Evolutionary conservation across 1,140 invertebrate genomes (phyloP), one percentile per base, ranked within the genome.

Genomic region (Drosophila grimshawi): DNA sequence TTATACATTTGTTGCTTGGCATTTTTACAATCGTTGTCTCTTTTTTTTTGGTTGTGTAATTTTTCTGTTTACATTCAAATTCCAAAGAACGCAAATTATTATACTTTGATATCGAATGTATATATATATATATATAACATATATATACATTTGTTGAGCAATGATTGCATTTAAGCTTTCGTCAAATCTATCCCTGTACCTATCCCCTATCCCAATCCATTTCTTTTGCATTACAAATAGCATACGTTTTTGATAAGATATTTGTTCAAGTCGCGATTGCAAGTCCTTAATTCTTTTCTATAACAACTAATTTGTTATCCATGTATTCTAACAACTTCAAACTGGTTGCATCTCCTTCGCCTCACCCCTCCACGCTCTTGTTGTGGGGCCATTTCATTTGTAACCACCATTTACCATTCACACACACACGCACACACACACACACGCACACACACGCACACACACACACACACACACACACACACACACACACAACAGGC

Each of bases 311-410:
- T 71, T 64, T 64, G 37, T 48, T 37, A 65, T 41, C 53, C 35
- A 19, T 19, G 39, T 59, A 48, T 71, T 71, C 52, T 45, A 63
- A 56, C 19, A 70, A 49, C 11, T 62, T 63, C 60, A 43, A 73
- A 73, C 70, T 65, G 64, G 41, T 68, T 68, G 51, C 70, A 73
- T 73, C 33, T 41, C 43, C 64, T 51, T 39, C 64, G 53, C 43
- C 64, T 37, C n/a, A 2, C 19, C 53, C 30, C 8, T 29, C 3
- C 27, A 46, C 41, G 51, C 32, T 4, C n/a, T 11, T 27, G 4
- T 46, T 60, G 59, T 46, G 63, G 43, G 8, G 19, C 52, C 37
- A 51, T 55, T 5, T 66, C 65, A 56, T 56, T 56, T 69, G 49
- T 37, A 43, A 11, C 33, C 41, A 57, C 45, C 53, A 45, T 66